A percentile compares a stretch with the other conserved stretches of the same genome.
These are phyloP conservation scores for Stomatorhinus walkeri DNA, from an alignment of 2,797 vertebrate species.

Conservation along the genomic window DNA sequence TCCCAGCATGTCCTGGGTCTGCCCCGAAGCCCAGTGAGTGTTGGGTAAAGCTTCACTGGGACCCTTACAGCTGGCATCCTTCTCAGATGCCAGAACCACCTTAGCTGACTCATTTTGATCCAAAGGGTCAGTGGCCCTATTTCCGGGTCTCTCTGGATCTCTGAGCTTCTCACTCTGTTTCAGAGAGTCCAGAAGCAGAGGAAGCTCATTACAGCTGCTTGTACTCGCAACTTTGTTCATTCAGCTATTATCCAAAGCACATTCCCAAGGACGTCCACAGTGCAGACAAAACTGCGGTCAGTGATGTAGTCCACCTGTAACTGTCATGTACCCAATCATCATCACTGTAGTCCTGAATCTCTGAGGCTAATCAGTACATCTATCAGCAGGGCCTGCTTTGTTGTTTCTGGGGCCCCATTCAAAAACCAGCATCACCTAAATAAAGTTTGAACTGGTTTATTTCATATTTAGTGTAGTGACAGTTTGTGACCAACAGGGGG, in stretches of 20 bases:
- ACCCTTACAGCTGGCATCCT: not conserved
- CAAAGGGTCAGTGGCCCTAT: not conserved
- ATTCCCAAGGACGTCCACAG: not conserved
- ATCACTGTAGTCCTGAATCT: not conserved
- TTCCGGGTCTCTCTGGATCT: not conserved
- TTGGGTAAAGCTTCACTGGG: not conserved
- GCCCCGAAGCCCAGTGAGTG: not conserved
- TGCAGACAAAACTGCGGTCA: not conserved
- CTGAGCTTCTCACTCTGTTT: not conserved
- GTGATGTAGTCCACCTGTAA: not conserved
- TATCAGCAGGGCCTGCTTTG: not conserved
- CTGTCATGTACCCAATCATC: not conserved
- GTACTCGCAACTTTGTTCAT: not conserved
- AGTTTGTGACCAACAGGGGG: not conserved
- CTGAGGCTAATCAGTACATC: not conserved
- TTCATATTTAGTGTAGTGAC: not conserved
- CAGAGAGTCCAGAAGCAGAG: not conserved
- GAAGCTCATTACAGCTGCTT: not conserved
- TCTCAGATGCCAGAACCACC: not conserved
- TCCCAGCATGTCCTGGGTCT: not conserved
- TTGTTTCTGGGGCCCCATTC: not conserved
- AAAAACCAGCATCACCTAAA: not conserved
- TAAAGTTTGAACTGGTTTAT: not conserved
- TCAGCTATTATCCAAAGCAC: not conserved
- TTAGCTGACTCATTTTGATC: not conserved